A percentile compares a stretch with the other conserved stretches of the same genome.
Conservation (phyloP, 2,888 invertebrate genomes). For the Sinodicranocentrus sp. region DNA sequence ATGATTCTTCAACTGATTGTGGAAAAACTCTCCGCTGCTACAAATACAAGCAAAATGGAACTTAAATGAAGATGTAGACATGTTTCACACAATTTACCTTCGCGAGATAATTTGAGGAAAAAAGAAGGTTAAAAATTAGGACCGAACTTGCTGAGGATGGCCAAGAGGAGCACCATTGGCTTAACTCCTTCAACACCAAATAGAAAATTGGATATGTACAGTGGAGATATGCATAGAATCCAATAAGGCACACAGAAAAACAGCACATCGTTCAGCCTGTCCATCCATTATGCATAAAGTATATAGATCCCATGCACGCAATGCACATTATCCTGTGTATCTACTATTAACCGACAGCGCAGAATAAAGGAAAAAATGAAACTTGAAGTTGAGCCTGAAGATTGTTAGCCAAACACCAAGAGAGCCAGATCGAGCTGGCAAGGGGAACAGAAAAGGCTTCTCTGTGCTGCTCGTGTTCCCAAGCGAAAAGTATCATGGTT, state of each 20-base stretch:
- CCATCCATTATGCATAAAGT: not conserved
- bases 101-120: too few relatives aligned
- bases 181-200: not conserved
- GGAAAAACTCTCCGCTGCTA: not conserved
- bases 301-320: not conserved
- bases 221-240: not conserved
- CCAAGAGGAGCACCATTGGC: too few relatives aligned
- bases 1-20: too few relatives aligned
- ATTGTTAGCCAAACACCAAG: conserved; percentile 40
- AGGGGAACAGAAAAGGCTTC: conserved; percentile 45
- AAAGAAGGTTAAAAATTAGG: too few relatives aligned
- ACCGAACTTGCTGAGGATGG: too few relatives aligned
- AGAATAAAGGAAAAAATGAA: not conserved
- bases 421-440: conserved; percentile 53
- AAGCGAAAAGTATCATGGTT: conserved; percentile 48
- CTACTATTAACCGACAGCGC: too few relatives aligned
- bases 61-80: too few relatives aligned
- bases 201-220: not conserved
- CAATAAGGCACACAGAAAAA: not conserved
- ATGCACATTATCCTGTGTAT: too few relatives aligned
- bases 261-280: not conserved
- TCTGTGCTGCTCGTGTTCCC: conserved; percentile 48
- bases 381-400: conserved; percentile 18
- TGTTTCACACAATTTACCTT: too few relatives aligned
- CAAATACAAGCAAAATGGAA: not conserved